Percentiles rank a stretch among this genome's conserved stretches.
phyloP scores from a whole-genome alignment of 2,888 invertebrate species.

The Argynnis bischoffii region DNA sequence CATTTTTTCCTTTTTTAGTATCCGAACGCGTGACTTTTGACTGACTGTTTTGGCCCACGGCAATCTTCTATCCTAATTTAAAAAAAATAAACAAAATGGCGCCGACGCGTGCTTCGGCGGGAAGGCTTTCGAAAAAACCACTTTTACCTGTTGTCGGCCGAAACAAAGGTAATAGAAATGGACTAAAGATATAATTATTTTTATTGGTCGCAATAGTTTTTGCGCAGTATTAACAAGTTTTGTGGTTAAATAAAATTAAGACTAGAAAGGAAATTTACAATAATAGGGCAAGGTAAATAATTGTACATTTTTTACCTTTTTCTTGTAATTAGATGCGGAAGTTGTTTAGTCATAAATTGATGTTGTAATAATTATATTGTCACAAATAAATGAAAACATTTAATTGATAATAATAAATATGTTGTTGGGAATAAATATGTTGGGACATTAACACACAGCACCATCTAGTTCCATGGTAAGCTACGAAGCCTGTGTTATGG shows the following conservation, averaged over 20 bases:
- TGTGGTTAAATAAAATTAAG: slow-evolving; percentile 11
- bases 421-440: no score
- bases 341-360: neutral
- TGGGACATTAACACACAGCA: no score
- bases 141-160: slow-evolving; percentile 67
- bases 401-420: no score
- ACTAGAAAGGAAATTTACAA: slow-evolving; percentile 1
- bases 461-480: no score
- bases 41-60: slow-evolving; percentile 77
- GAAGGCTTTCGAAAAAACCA: slow-evolving; percentile 67
- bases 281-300: slow-evolving; percentile 8
- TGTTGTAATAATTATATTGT: no score
- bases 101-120: slow-evolving; percentile 65
- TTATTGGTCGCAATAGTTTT: slow-evolving; percentile 43
- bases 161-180: slow-evolving; percentile 58
- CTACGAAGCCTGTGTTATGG: no score
- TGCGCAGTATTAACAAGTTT: slow-evolving; percentile 34
- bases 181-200: slow-evolving; percentile 42
- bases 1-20: slow-evolving; percentile 54
- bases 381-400: no score
- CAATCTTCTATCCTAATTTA: slow-evolving; percentile 60
- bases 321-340: slow-evolving; percentile 6
- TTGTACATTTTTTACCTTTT: neutral
- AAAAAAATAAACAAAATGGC: slow-evolving; percentile 68
- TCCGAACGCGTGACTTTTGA: slow-evolving; percentile 78